Conservation (phyloP, 2,888 invertebrate species). For the Caenorhabditis angaria region DNA sequence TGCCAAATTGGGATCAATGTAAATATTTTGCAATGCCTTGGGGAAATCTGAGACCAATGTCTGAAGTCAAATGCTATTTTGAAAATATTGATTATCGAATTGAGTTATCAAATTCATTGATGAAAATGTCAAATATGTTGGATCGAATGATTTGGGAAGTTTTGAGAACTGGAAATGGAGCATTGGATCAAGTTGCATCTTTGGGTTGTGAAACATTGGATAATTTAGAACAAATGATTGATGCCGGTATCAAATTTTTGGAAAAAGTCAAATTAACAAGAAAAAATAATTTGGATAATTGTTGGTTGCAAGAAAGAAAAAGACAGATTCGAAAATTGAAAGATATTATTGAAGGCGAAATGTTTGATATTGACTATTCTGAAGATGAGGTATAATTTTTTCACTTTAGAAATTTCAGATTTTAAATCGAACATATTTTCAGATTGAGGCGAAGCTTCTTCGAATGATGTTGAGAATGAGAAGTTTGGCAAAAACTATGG, state of each 20-base stretch:
- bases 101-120: constrained; percentile 55
- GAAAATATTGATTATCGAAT: constrained; percentile 61
- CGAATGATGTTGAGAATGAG: constrained; percentile 21
- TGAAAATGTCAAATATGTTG: constrained; percentile 38
- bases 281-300: constrained; percentile 21
- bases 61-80: constrained; percentile 53
- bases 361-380: constrained; percentile 25
- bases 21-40: constrained; percentile 67
- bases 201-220: constrained; percentile 41
- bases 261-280: constrained; percentile 1
- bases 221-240: constrained; percentile 32
- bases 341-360: constrained; percentile 18
- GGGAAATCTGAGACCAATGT: constrained; percentile 67
- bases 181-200: constrained; percentile 36
- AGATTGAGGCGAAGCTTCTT: constrained; percentile 25
- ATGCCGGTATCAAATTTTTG: constrained; percentile 9
- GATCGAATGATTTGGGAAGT: constrained; percentile 32
- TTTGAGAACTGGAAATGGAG: constrained; percentile 24
- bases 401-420: too few relatives aligned
- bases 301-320: constrained; percentile 11
- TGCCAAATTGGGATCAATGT: constrained; percentile 62
- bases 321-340: constrained; percentile 22
- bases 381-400: constrained; percentile 21
- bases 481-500: constrained; percentile 21
- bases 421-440: too few relatives aligned